Base-by-base conservation (phyloP, 2,888 invertebrate genomes). In the Latrodectus elegans region DNA sequence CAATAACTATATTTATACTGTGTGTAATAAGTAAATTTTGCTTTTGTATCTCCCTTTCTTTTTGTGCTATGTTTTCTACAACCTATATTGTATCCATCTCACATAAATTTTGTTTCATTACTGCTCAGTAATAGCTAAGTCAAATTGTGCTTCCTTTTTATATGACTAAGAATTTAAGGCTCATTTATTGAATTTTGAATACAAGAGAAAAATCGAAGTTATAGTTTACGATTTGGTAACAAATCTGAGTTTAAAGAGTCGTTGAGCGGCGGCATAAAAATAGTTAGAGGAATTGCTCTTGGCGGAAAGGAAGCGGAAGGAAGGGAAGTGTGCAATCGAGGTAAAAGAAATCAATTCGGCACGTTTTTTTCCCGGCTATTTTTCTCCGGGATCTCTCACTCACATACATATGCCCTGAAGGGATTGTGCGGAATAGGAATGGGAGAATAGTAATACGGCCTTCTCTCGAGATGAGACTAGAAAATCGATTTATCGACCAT, bases 401-500 rank as follows among this genome's bases (percentile, higher is more conserved):
- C 68, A 55, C 75, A 75, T 82, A 65, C 74, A 68, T 75, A 82
- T 75, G 60, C n/a, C 82, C 70, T 49, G 68, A 75, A 70, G 82
- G 74, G 75, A 70, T 75, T 53, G 68, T 55, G 17, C 60, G 52
- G 82, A 82, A 82, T 82, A 70, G 70, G 70, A 82, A 70, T 75
- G 74, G 68, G 82, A 55, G 67, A 82, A 82, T 82, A 82, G 82
- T 82, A 82, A 68, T 60, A 55, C 68, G 75, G 38, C 38, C 38
- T 38, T 38, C 82, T 51, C 73, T 67, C 70, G 75, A 67, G 68
- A 75, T 53, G 82, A 75, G 67, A 53, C 14, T 14, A 14, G 60
- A 26, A 38, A 38, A 82, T 82, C 82, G 82, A 82, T 82, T 82
- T 82, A 82, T 82, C 82, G 82, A 82, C 82, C 53, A 22, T 75